These are phyloP conservation scores for Mantis religiosa DNA, from an alignment of 2,888 invertebrate genomes.

Conservation along the genomic window DNA sequence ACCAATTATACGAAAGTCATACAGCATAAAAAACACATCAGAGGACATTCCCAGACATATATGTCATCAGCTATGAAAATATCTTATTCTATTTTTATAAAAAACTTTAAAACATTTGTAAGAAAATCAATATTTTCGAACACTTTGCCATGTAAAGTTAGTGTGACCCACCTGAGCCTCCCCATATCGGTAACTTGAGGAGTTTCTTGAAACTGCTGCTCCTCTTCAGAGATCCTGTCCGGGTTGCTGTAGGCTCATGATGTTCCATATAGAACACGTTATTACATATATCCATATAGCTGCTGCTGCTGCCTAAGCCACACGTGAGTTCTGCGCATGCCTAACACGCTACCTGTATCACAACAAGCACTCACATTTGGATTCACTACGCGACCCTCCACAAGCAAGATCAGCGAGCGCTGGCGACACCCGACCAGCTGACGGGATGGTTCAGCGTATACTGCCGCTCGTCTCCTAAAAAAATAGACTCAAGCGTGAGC, in stretches of 20 bases:
- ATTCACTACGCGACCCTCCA: not conserved
- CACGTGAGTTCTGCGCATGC: no score
- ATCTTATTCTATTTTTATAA: no score
- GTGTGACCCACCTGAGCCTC: constrained; percentile 32
- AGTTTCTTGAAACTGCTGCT: constrained; percentile 55
- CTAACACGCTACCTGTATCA: no score
- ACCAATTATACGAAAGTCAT: no score
- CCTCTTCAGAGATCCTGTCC: constrained; percentile 49
- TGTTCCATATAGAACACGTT: constrained; percentile 37
- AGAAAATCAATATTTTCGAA: no score
- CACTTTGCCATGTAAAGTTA: no score
- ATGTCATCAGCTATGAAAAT: no score
- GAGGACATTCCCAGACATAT: no score
- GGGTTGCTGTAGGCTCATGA: constrained; percentile 36
- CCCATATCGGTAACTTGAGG: constrained; percentile 50
- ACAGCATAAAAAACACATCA: no score
- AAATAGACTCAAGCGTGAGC: not conserved
- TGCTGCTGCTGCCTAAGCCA: not conserved
- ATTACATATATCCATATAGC: constrained; percentile 31
- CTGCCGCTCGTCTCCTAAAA: not conserved
- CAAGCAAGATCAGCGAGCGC: not conserved
- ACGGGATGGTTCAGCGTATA: not conserved
- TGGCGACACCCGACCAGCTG: constrained; percentile 3
- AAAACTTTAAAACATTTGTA: no score
- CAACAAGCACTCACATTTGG: no score